Percentiles rank a stretch among this genome's conserved stretches.
Evolutionary conservation across 2,113 vertebrate genomes (phyloP).

Genomic region (Scatophagus argus): DNA sequence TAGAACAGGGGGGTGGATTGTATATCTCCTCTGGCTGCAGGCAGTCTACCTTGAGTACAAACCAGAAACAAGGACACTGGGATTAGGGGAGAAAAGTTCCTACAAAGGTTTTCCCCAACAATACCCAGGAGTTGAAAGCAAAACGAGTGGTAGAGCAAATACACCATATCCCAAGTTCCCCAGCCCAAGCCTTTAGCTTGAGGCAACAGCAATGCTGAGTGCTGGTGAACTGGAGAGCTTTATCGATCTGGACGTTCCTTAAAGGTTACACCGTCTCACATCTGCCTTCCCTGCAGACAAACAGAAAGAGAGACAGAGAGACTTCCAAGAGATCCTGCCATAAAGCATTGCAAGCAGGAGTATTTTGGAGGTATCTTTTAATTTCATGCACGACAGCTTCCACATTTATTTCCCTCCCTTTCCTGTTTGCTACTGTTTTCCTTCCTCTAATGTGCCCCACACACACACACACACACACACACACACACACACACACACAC

Average conservation of each 20-base stretch:
- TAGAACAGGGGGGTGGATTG: background rate
- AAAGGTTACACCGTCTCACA: conserved; percentile 77
- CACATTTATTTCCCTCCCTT: conserved; percentile 81
- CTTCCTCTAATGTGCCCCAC: conserved; percentile 40
- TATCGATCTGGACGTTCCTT: conserved; percentile 77
- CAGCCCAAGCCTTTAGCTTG: conserved; percentile 44
- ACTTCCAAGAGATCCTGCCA: conserved; percentile 47
- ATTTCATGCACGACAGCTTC: conserved; percentile 85
- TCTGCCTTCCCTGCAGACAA: conserved; percentile 69
- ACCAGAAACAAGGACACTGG: conserved; percentile 51
- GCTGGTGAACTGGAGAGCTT: conserved; percentile 64
- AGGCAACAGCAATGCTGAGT: conserved; percentile 66
- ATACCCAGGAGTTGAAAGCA: conserved; percentile 54
- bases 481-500: too few species aligned
- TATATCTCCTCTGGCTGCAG: conserved; percentile 27
- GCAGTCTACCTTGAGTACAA: conserved; percentile 36
- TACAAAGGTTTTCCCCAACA: conserved; percentile 48
- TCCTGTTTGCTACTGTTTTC: conserved; percentile 9
- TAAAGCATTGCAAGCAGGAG: conserved; percentile 65
- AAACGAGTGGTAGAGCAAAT: conserved; percentile 61
- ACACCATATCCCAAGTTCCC: conserved; percentile 50
- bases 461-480: too few species aligned
- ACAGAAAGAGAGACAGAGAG: conserved; percentile 61
- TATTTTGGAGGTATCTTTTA: conserved; percentile 83
- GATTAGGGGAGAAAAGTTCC: conserved; percentile 20